Base-by-base conservation (phyloP, 2,888 invertebrate genomes). In the Meganola albula region DNA sequence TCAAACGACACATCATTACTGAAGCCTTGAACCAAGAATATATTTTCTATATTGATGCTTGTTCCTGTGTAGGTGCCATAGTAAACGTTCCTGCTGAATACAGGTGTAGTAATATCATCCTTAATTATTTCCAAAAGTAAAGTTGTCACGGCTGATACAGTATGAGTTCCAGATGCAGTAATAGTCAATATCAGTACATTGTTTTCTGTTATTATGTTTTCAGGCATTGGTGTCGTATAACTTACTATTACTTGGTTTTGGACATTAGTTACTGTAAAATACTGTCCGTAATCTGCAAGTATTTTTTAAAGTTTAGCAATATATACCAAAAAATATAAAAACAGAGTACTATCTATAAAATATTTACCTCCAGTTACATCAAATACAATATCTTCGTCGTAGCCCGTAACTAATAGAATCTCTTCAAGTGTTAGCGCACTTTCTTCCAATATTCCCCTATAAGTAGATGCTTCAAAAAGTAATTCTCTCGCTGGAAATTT, bases 71-170 rank as follows among this genome's bases (percentile, higher is more conserved):
- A 77, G 5, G 37, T 53, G 13, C 67, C 74, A 8, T 55, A 25
- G 41, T 75, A 79, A 42, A 76, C 66, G 28, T 62, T 54, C 44
- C 63, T 54, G 31, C 41, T 63, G 40, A 80, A 75, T 11, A 71
- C 51, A 18, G 78, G 79, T 34, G 77, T 75, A 2, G 48, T 47
- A 2, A 40, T 39, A 44, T 77, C 78, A 22, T 69, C 61, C 54
- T 73, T 74, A 53, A 78, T 60, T 46, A 83, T 56, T 38, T 75
- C 69, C 27, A 86, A 38, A 20, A 78, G 31, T 27, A 86, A 45
- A 39, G 47, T 66, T 22, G 76, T 63, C 2, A 62, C 63, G 14
- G 74, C 46, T 29, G 57, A 47, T 38, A 67, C 34, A 2, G 77
- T 66, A 37, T 69, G 64, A 7, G 55, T 30, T 16, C 62, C 74